These are phyloP conservation scores for Phylloscopus trochilus DNA, from an alignment of 2,113 vertebrate genomes.

Conservation along the genomic window DNA sequence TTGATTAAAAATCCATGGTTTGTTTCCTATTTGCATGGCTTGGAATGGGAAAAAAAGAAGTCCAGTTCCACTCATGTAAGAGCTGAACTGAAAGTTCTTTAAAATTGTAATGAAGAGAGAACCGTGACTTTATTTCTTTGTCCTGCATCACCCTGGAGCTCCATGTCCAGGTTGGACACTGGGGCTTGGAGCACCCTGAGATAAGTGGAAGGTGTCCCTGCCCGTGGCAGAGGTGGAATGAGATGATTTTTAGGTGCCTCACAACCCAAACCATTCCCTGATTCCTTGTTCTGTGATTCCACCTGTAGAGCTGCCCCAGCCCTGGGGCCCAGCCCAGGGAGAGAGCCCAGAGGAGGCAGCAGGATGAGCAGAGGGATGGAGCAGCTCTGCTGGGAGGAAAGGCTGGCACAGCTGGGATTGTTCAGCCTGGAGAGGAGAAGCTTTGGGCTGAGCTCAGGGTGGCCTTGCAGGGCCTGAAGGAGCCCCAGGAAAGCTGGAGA, in stretches of 20 bases:
- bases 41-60: background rate
- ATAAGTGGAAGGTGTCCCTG: background rate
- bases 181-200: background rate
- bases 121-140: background rate
- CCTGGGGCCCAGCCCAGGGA: background rate
- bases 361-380: background rate
- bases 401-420: background rate
- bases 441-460: no score
- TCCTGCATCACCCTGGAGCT: background rate
- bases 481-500: no score
- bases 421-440: background rate
- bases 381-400: background rate
- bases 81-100: background rate
- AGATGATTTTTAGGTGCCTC: background rate
- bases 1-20: background rate
- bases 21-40: background rate
- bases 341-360: background rate
- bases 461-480: no score
- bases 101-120: background rate
- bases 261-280: background rate
- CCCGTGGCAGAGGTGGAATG: background rate
- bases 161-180: background rate
- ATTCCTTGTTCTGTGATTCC: background rate
- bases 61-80: background rate
- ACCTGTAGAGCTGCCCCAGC: background rate